Base-by-base conservation (phyloP, 2,113 vertebrate species). In the Zosterops borbonicus region DNA sequence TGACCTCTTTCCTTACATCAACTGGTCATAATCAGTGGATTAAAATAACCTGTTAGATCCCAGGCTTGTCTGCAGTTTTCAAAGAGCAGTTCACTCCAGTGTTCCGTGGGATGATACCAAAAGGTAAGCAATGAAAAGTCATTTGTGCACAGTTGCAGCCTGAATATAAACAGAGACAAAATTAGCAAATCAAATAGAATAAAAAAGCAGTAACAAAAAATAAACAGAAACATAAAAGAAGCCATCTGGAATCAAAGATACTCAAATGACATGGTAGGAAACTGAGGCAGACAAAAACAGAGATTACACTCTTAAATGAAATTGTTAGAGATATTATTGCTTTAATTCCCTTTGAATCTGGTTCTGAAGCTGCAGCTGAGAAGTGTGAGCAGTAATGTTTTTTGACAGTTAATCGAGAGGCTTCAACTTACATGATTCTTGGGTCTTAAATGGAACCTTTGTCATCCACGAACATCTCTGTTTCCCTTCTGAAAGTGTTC, bases 171-270 rank as follows among this genome's bases (percentile, higher is more conserved):
- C 83, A 92, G 75, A 89, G 64, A 60, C 60, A 86, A 77, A 96
- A 96, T 93, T 93, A 95, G 85, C 85, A 96, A 96, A 97, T 96
- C 95, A 96, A 96, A 94, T 90, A 75, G 92, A 95, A 96, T 90
- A 83, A 90, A 96, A 88, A 95, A 96, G 49, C 76, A 90, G 44
- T 35, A 80, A 64, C 56, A 93, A 82, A 81, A 90, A 92, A 89
- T 95, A 94, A 86, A 90, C 68, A 90, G 83, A 92, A 95, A 89
- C 85, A 92, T 90, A 79, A 97, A 94, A 95, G 94, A 87, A 94
- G n/a, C 93, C 90, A 92, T 90, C 85, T 90, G 86, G 90, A 94
- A 93, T 95, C 94, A 96, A 96, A 96, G 88, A 49, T 96, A n/a
- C 69, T 90, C 41, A 86, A 67, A 78, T 92, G 90, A 87, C 86